phyloP scores from a whole-genome alignment of 2,113 vertebrate species.

The Toxotes jaculatrix region DNA sequence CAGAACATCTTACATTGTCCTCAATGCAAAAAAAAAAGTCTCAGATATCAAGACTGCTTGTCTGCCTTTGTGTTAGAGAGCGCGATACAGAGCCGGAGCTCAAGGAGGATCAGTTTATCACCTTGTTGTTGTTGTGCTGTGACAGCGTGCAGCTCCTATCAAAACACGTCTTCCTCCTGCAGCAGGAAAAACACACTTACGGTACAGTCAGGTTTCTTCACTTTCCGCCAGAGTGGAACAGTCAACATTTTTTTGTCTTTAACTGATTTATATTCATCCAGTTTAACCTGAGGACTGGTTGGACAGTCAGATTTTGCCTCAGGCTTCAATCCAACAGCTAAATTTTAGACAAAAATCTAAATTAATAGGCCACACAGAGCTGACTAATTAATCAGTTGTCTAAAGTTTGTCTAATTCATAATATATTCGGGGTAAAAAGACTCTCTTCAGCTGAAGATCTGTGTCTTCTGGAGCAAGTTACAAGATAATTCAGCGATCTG shows the following conservation, averaged over 20 bases:
- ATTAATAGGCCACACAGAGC: not conserved
- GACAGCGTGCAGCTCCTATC: conserved; percentile 17
- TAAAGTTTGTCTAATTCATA: not conserved
- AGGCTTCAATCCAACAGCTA: conserved; percentile 2
- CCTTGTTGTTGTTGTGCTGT: conserved; percentile 32
- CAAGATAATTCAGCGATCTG: not conserved
- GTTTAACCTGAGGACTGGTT: conserved; percentile 2
- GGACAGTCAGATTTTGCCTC: conserved; percentile 12
- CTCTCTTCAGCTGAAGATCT: not conserved
- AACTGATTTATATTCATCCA: not conserved
- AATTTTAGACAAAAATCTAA: not conserved
- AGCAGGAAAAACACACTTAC: conserved; percentile 15
- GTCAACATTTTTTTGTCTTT: not conserved
- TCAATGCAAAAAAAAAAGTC: not conserved
- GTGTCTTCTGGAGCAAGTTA: not conserved
- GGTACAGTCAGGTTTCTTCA: conserved; percentile 11
- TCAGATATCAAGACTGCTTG: conserved; percentile 25
- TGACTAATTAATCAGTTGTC: not conserved
- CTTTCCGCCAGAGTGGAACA: not conserved
- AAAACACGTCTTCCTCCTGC: conserved; percentile 51
- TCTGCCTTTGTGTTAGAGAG: conserved; percentile 22
- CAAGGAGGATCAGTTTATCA: conserved; percentile 55
- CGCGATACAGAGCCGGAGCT: not conserved
- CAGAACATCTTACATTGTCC: conserved; percentile 25
- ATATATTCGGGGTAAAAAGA: not conserved